These are phyloP conservation scores for Octomys mimax DNA, from an alignment of 2,797 vertebrate genomes.

Conservation along the genomic window DNA sequence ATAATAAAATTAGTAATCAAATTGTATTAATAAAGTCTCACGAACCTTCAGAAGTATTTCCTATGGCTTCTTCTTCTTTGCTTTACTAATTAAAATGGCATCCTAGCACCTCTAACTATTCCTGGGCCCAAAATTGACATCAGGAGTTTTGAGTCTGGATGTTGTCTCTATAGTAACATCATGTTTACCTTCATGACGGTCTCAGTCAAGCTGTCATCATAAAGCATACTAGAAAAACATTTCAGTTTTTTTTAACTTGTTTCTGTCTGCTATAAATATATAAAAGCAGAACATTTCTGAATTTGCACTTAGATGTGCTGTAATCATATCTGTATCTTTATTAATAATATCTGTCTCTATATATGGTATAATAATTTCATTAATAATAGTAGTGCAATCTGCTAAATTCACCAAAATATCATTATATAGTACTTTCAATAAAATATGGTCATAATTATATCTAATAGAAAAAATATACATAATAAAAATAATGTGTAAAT, in stretches of 20 bases:
- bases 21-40: not conserved
- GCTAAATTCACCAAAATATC: not conserved
- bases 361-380: not conserved
- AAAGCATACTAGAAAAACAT: not conserved
- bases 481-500: not conserved
- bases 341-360: not conserved
- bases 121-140: not conserved
- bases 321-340: not conserved
- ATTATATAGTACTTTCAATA: not conserved
- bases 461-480: not conserved
- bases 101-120: not conserved
- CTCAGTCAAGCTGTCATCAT: not conserved
- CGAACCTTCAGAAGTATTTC: not conserved
- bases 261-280: not conserved
- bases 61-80: not conserved
- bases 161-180: not conserved
- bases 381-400: not conserved
- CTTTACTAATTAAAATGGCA: not conserved
- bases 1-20: not conserved
- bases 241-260: not conserved
- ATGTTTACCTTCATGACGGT: not conserved
- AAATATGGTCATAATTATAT: not conserved
- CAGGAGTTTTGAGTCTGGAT: not conserved
- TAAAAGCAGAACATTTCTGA: not conserved
- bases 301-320: not conserved